Evolutionary conservation across 2,888 invertebrate species (phyloP), one percentile per base, ranked within the genome.

Genomic region (Sarcophaga variegata): DNA sequence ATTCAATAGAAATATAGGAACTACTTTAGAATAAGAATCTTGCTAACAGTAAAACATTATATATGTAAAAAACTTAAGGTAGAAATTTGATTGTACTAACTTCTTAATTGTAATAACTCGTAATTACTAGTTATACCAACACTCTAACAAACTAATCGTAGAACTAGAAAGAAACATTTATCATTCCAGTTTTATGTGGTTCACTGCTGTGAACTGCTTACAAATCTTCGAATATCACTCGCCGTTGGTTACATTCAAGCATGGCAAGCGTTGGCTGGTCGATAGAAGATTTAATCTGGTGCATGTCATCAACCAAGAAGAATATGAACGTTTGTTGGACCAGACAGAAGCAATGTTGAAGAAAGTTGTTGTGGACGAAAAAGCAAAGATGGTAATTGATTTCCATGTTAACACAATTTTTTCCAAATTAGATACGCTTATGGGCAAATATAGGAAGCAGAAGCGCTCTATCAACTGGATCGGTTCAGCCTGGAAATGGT

Each of bases 401-500:
- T 60, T 60, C 45, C 78, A 78, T 37, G 54, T 83, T 64, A 60
- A n/a, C 14, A 62, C 54, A 74, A 72, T 83, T 6, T 49, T 70
- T 14, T 54, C 64, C 27, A 47, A 72, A 20, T 49, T 81, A 37
- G 69, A 81, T 8, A 60, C 60, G 60, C 20, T 60, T 60, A 60
- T 62, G 62, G 62, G 62, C 0, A 62, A 62, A 62, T 3, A 20
- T n/a, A 74, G 45, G 0, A 74, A 67, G 3, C 54, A 11, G 37
- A 75, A 70, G 22, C 22, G 60, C 74, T 80, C 62, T 63, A 62
- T 62, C 3, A 62, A 62, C 62, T 62, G 20, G 62, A 62, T 62
- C 20, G 62, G 62, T n/a, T 62, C 62, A 20, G 77, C 72, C 4
- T 67, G 80, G 71, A 85, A 85, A 71, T 85, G 84, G 81, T 17